Evolutionary conservation across 1,140 invertebrate genomes (phyloP), one percentile per base, ranked within the genome.

Genomic region (Tetragonula clypearis): DNA sequence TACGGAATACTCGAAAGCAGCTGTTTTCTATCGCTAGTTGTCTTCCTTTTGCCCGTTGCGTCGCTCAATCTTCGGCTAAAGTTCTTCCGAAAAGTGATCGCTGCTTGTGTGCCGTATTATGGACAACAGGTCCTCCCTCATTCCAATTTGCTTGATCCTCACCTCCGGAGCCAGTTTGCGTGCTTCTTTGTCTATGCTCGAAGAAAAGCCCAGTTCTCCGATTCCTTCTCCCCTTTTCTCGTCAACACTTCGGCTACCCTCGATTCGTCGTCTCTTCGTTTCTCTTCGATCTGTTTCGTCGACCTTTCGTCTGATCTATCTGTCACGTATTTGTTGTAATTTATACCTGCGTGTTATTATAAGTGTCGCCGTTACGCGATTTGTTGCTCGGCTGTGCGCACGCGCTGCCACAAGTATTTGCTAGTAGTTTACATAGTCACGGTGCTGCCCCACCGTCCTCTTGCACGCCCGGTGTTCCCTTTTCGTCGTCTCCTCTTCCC

Each of bases 91-190:
- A 90, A 95, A 95, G 80, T 95, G 95, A 71, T 95, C 95, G 84
- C 94, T 95, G 85, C 94, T 95, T 30, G 95, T 95, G 91, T 95
- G 95, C 77, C 95, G 91, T 90, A 95, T 95, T 82, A 95, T 95
- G n/a, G 94, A 94, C 81, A 93, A 87, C 74, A 95, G 89, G 76
- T 95, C 95, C 92, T 94, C 93, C 95, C 95, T 95, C 95, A 95
- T 95, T 93, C 95, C 95, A 95, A 94, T 95, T 92, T 94, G 93
- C 90, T 93, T 94, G 75, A 95, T 94, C 93, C 94, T 95, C 89
- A 95, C 94, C 91, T 94, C 94, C 85, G 94, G 94, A 95, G 94
- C 94, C 94, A 95, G 94, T 94, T 95, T 95, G 94, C 89, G 94
- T 53, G 82, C 81, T 92, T 92, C 89, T 78, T 86, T 87, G 72